Evolutionary conservation across 2,113 vertebrate genomes (phyloP).

Genomic region (Dicerorhinus sumatrensis): DNA sequence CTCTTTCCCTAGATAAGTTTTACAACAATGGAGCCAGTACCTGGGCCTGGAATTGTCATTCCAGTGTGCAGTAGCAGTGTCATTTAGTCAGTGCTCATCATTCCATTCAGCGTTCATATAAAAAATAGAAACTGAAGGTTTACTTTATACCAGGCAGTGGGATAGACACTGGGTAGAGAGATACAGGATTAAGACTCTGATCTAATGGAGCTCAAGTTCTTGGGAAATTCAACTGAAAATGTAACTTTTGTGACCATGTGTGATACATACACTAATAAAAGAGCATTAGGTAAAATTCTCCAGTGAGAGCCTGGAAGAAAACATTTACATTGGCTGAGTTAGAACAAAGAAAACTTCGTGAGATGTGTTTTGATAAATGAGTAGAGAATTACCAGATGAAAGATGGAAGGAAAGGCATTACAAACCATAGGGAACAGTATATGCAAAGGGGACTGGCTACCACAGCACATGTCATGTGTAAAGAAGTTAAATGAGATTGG

Average conservation of each 20-base stretch:
- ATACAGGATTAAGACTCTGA: not conserved
- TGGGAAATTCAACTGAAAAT: not conserved
- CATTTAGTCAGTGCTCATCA: not conserved
- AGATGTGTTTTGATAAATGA: not conserved
- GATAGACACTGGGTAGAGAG: not conserved
- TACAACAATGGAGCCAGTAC: not conserved
- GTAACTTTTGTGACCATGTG: not conserved
- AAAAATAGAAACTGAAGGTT: not conserved
- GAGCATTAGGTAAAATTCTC: not conserved
- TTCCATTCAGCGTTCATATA: not conserved
- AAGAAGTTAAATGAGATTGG: not conserved
- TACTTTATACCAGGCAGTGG: not conserved
- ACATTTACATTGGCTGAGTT: not conserved
- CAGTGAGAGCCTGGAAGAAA: not conserved
- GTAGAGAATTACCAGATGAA: not conserved
- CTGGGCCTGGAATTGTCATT: not conserved
- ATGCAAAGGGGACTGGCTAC: not conserved
- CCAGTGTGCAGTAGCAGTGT: not conserved
- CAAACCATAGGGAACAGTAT: not conserved
- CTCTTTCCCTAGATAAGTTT: not conserved
- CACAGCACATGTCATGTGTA: rapidly evolving
- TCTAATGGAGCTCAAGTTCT: not conserved
- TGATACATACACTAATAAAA: not conserved
- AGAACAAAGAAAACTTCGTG: not conserved
- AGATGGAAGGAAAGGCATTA: not conserved